phyloP scores from a whole-genome alignment of 2,888 invertebrate species.

The Drosophila tripunctata region DNA sequence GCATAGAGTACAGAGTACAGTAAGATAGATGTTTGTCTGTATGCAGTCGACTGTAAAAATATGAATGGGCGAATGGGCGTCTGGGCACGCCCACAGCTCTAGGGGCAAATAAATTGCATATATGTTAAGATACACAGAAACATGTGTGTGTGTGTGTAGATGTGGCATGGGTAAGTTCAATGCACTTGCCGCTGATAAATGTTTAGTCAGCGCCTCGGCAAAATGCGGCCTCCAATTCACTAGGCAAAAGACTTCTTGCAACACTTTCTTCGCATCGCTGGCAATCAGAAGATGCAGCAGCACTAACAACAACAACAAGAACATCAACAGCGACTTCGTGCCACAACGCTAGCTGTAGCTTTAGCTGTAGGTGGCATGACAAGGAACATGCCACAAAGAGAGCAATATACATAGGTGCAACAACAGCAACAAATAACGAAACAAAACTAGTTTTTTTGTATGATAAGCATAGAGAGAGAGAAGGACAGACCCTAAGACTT shows the following conservation, averaged over 20 bases:
- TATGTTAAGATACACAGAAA: background rate
- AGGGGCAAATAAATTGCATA: conserved; percentile 63
- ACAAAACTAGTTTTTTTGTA: conserved; percentile 64
- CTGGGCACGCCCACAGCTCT: conserved; percentile 61
- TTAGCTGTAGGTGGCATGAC: conserved; percentile 59
- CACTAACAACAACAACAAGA: background rate
- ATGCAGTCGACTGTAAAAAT: conserved; percentile 72
- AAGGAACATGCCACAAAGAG: conserved; percentile 36
- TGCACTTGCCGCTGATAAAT: conserved; percentile 68
- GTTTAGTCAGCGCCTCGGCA: conserved; percentile 52
- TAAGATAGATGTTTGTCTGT: conserved; percentile 59
- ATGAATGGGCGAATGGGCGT: conserved; percentile 69
- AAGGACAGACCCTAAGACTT: conserved; percentile 32
- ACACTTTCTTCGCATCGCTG: conserved; percentile 63
- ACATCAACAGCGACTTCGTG: conserved; percentile 9
- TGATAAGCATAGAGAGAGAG: conserved; percentile 50
- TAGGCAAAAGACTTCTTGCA: conserved; percentile 52
- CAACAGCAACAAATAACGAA: conserved; percentile 52
- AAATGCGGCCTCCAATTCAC: conserved; percentile 47
- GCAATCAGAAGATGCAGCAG: conserved; percentile 34
- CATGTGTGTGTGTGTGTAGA: conserved; percentile 5
- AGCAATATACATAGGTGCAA: conserved; percentile 42
- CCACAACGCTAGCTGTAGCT: conserved; percentile 5
- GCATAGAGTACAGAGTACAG: conserved; percentile 4
- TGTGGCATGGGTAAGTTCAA: conserved; percentile 53